phyloP scores from a whole-genome alignment of 2,113 vertebrate genomes.

The Peromyscus californicus region DNA sequence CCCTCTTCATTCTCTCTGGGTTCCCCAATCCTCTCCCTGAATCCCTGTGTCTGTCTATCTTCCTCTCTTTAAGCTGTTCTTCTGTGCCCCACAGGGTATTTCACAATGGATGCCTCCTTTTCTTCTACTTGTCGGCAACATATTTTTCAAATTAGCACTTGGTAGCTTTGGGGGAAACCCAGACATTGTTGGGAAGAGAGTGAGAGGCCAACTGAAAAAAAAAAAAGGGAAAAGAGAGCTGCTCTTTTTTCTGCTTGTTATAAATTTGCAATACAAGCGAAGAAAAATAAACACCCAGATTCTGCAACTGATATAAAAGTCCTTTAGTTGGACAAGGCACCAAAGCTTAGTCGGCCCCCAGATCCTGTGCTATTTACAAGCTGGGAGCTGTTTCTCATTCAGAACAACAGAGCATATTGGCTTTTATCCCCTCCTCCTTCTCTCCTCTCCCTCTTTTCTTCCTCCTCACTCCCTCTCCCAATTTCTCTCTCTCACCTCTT shows the following conservation, averaged over 20 bases:
- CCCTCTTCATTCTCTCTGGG: too few species aligned
- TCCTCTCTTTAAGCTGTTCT: neutral
- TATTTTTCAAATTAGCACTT: conserved; percentile 78
- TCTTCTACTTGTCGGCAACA: conserved; percentile 72
- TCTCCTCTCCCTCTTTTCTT: neutral
- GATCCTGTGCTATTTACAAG: conserved; percentile 49
- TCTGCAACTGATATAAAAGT: conserved; percentile 50
- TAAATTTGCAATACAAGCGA: conserved; percentile 68
- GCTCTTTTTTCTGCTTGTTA: conserved; percentile 71
- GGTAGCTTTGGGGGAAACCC: conserved; percentile 77
- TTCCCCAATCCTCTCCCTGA: neutral
- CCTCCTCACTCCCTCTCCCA: neutral
- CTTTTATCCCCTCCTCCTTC: neutral
- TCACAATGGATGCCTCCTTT: conserved; percentile 66
- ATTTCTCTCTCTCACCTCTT: neutral
- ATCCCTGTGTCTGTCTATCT: neutral
- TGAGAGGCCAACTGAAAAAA: conserved; percentile 56
- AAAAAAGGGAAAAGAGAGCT: neutral
- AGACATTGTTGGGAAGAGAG: conserved; percentile 61
- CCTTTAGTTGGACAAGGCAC: conserved; percentile 65
- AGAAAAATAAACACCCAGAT: conserved; percentile 80
- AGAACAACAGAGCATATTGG: neutral
- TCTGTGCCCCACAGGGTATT: conserved; percentile 61
- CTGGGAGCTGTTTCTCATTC: conserved; percentile 45
- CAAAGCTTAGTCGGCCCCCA: conserved; percentile 55